Evolutionary conservation across 2,113 vertebrate species (phyloP).

Genomic region (Lichenostomus cassidix): DNA sequence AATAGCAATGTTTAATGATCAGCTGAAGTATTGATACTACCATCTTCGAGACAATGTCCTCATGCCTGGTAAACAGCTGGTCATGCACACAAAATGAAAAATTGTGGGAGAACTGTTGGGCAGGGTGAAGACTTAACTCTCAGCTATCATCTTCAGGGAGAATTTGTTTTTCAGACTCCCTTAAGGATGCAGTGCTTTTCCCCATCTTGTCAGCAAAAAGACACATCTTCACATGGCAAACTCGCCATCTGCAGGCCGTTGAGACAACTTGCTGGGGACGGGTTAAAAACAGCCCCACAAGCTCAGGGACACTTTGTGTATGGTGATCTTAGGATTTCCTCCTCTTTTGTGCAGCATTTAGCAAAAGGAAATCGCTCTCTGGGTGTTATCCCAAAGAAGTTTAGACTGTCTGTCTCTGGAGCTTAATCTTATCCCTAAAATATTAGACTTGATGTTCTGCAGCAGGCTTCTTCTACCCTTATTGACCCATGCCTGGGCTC

Average conservation of each 20-base stretch:
- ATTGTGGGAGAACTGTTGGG: background rate
- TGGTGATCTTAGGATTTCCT: background rate
- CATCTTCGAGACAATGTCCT: background rate
- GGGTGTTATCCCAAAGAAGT: background rate
- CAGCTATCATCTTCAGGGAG: background rate
- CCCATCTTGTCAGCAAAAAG: background rate
- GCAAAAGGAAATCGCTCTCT: background rate
- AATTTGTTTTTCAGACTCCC: background rate
- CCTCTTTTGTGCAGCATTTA: background rate
- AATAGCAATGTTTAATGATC: background rate
- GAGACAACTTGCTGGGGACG: background rate
- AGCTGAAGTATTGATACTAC: background rate
- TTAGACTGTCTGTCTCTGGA: background rate
- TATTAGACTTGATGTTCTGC: background rate
- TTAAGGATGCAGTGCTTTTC: background rate
- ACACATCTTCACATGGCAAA: background rate
- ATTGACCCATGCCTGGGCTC: background rate
- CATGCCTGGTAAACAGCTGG: background rate
- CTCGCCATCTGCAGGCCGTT: constrained; percentile 58
- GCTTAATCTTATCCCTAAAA: background rate
- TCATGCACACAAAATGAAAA: background rate
- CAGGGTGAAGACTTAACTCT: background rate
- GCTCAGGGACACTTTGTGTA: background rate
- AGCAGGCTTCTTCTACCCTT: background rate
- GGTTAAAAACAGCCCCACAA: background rate